phyloP scores from a whole-genome alignment of 2,888 invertebrate genomes.

The Fissipunctia ypsillon region DNA sequence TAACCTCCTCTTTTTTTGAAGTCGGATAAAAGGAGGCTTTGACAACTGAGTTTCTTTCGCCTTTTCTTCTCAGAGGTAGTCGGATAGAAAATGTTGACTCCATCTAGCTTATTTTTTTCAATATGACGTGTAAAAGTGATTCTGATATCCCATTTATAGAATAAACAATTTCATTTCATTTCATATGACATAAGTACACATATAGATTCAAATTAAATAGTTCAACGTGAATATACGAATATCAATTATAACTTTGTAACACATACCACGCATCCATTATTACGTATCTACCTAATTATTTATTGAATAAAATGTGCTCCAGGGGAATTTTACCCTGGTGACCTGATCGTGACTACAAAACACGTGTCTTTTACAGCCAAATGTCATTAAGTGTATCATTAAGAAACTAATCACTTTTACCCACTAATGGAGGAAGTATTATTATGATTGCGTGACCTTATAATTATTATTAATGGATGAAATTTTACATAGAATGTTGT shows the following conservation, averaged over 20 bases:
- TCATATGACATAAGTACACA: neutral
- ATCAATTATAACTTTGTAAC: neutral
- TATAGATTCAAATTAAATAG: neutral
- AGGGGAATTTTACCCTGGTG: neutral
- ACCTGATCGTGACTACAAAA: slow-evolving; percentile 21
- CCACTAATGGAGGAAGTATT: slow-evolving; percentile 38
- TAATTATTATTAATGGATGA: slow-evolving; percentile 30
- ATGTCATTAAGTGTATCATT: slow-evolving; percentile 39
- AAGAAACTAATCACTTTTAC: slow-evolving; percentile 49
- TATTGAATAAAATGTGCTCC: neutral
- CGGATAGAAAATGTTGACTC: no score
- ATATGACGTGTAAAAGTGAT: no score
- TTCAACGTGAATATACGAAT: neutral
- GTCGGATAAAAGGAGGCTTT: no score
- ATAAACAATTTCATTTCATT: no score
- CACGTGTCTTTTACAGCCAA: slow-evolving; percentile 26
- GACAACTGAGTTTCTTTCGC: no score
- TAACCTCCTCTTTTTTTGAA: no score
- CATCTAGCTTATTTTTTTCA: no score
- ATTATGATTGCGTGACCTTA: neutral
- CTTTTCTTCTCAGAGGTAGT: no score
- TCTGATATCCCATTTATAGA: no score
- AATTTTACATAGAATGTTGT: neutral
- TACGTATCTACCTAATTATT: neutral
- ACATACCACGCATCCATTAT: neutral